These are phyloP conservation scores for Drosophila paramelanica DNA, from an alignment of 2,888 invertebrate species.

Conservation along the genomic window DNA sequence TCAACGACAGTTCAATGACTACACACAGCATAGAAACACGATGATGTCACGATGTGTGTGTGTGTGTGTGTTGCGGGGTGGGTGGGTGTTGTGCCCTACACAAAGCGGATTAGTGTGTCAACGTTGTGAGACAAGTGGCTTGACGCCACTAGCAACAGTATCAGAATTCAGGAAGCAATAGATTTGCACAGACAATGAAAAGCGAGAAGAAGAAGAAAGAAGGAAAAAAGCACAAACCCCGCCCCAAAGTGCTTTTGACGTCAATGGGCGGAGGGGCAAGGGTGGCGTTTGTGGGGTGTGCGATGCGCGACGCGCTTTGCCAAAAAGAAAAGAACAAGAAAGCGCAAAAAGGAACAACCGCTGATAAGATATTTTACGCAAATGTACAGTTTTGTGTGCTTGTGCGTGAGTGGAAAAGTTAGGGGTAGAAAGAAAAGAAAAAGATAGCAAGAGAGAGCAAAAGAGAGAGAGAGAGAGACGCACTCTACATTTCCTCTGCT, in stretches of 20 bases:
- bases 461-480: not conserved
- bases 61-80: not conserved
- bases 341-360: conserved; percentile 9
- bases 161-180: conserved; percentile 80
- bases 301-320: conserved; percentile 10
- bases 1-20: conserved; percentile 62
- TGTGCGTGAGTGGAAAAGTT: not conserved
- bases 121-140: conserved; percentile 34
- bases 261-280: conserved; percentile 7
- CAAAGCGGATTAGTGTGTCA: conserved; percentile 77
- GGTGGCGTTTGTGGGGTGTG: not conserved
- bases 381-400: conserved; percentile 1
- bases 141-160: conserved; percentile 55
- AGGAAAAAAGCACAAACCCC: not conserved
- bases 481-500: conserved; percentile 24
- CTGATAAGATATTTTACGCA: conserved; percentile 29
- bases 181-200: conserved; percentile 57
- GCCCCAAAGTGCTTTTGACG: conserved; percentile 27
- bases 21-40: conserved; percentile 22
- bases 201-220: not conserved
- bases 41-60: conserved; percentile 36
- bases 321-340: conserved; percentile 14
- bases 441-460: not conserved
- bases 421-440: not conserved
- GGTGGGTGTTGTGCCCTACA: conserved; percentile 32